Base-by-base conservation (phyloP, 2,888 invertebrate species). In the Muscina levida region DNA sequence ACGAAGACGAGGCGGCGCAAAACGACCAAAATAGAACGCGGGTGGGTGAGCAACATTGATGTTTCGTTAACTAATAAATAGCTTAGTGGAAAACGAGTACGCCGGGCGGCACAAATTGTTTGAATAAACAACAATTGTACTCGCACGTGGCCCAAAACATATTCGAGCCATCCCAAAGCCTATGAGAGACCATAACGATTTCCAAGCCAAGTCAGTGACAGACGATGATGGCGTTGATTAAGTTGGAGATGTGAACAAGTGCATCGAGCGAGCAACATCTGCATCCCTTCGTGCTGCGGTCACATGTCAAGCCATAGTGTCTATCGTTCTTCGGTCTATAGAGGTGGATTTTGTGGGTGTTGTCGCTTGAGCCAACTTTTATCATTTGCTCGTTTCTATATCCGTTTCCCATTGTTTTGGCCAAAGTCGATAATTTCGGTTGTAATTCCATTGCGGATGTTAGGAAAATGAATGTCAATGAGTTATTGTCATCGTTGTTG, bases 121-220 rank as follows among this genome's bases (percentile, higher is more conserved):
- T 86, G 88, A 85, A 88, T 88, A 88, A 88, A 88, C 88, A 88
- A 87, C 86, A 87, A 87, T 87, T 88, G 88, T 83, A 83, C 84
- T 79, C 77, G 72, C 88, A 88, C 88, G 88, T 88, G 88, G 48
- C 87, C 84, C 83, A 84, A 13, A 46, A 74, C 79, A 77, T 75
- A 72, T 71, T 67, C 39, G 44, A 39, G 42, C 46, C 77, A 75
- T 53, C 78, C 10, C 48, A 11, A 71, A 5, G 56, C 48, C 70
- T 46, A 66, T 80, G 82, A 85, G 85, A 15, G 86, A 85, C 85
- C 84, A 87, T 84, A 83, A 65, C 19, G 37, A 39, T 53, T 19
- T 22, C 17, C 51, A 73, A 11, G 3, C 11, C 10, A 1, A 19
- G 51, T 6, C 51, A 22, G 39, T 46, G 44, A 62, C 31, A 42